Evolutionary conservation across 2,797 vertebrate species (phyloP).

Genomic region (Mus spretus): DNA sequence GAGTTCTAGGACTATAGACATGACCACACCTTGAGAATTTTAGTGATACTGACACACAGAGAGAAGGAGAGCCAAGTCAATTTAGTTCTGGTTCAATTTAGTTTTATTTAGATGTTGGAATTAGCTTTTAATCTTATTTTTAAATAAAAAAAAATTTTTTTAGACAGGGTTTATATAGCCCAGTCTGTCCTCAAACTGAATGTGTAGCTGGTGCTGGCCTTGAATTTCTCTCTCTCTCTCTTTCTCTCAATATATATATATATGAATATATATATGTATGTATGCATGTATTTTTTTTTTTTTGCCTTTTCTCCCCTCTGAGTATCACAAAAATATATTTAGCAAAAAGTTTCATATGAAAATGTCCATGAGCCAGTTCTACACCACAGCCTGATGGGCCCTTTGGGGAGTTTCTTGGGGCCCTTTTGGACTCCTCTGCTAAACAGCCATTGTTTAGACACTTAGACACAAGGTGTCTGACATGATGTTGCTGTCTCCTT

Average conservation of each 20-base stretch:
- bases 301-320: not conserved
- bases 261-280: no score
- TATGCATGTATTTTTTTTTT: no score
- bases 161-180: not conserved
- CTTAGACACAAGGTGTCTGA: not conserved
- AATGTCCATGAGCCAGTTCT: not conserved
- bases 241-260: not conserved
- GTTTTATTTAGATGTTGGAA: conserved; percentile 52
- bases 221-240: not conserved
- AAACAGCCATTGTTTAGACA: not conserved
- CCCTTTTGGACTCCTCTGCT: not conserved
- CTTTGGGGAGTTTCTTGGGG: not conserved
- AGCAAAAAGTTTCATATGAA: not conserved
- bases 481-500: not conserved
- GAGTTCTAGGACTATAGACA: not conserved
- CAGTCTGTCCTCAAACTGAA: not conserved
- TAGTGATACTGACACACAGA: conserved; percentile 33
- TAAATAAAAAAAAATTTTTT: not conserved
- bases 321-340: not conserved
- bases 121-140: not conserved
- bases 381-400: not conserved
- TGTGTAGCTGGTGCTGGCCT: not conserved
- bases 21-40: conserved; percentile 33
- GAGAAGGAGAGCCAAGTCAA: conserved; percentile 20
- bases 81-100: conserved; percentile 1